Evolutionary conservation across 2,797 vertebrate species (phyloP).

Genomic region (Eremophila alpestris): DNA sequence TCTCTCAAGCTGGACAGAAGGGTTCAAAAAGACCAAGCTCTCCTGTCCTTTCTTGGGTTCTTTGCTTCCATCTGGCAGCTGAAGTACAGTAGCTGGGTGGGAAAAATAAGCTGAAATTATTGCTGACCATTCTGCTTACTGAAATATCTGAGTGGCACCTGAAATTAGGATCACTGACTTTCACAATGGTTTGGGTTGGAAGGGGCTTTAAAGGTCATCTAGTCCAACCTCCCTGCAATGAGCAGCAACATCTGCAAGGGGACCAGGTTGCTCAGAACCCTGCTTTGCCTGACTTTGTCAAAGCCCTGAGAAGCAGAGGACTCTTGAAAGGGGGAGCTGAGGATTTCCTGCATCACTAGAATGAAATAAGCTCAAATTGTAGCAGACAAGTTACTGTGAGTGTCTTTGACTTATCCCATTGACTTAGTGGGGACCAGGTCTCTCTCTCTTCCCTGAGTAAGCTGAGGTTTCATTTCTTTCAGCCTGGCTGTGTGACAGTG

Average conservation of each 20-base stretch:
- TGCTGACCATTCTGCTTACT: background rate
- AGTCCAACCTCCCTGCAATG: background rate
- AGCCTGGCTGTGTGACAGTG: background rate
- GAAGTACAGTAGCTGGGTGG: background rate
- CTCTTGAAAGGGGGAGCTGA: background rate
- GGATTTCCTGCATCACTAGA: background rate
- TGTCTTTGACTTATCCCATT: background rate
- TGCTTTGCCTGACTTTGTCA: background rate
- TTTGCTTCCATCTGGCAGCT: background rate
- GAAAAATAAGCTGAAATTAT: background rate
- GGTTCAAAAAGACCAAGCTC: background rate
- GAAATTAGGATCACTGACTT: background rate
- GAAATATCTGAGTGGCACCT: background rate
- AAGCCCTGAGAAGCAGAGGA: background rate
- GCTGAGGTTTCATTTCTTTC: background rate
- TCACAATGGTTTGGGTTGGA: background rate
- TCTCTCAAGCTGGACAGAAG: background rate
- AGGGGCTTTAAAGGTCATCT: background rate
- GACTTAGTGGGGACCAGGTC: background rate
- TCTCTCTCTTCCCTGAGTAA: background rate
- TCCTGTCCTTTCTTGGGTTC: background rate
- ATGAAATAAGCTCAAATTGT: background rate
- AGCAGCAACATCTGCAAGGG: background rate
- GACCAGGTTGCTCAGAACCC: background rate
- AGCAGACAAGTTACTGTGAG: background rate